Evolutionary conservation across 2,113 vertebrate genomes (phyloP), one percentile per base, ranked within the genome.

Genomic region (Circaetus gallicus): DNA sequence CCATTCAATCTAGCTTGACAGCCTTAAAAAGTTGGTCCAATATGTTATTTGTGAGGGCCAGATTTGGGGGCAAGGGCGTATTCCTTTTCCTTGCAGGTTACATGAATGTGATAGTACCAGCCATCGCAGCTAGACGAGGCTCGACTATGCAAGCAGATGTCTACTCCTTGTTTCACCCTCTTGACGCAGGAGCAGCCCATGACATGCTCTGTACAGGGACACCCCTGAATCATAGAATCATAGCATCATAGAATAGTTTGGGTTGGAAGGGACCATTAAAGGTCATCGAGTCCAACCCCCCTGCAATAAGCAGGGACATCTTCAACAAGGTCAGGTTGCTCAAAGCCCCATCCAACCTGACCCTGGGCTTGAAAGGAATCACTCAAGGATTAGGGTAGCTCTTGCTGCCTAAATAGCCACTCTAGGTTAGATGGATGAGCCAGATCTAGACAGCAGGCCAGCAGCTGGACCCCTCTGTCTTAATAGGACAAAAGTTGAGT

Each of bases 31-130:
- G 13, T 42, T 28, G 16, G 63, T 81, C n/a, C 61, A 45, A n/a
- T 74, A 58, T 6, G 2, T 59, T 74, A 63, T 70, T 82, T 62
- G 42, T 28, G 47, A 43, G 47, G 45, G 8, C 10, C 10, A 65
- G 21, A 59, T 69, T 56, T 67, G 10, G 4, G 3, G 5, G 9
- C 10, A 9, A 70, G 29, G 13, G 24, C 0, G 1, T 36, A 11
- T 58, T 82, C 24, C 18, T 83, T 61, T 71, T 77, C 40, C 53
- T 69, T 82, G 59, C 62, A 70, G 17, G 13, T 81, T 20, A 29
- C 18, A 9, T 3, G 10, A 65, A 31, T 61, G 31, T 63, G 61
- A 67, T 56, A 94, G 49, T 36, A 71, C 6, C 52, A 76, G 43
- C 25, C 58, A 32, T 28, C 34, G 16, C 62, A 82, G 59, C 19